Base-by-base conservation (phyloP, 2,797 vertebrate genomes). In the Liparis tanakae region DNA sequence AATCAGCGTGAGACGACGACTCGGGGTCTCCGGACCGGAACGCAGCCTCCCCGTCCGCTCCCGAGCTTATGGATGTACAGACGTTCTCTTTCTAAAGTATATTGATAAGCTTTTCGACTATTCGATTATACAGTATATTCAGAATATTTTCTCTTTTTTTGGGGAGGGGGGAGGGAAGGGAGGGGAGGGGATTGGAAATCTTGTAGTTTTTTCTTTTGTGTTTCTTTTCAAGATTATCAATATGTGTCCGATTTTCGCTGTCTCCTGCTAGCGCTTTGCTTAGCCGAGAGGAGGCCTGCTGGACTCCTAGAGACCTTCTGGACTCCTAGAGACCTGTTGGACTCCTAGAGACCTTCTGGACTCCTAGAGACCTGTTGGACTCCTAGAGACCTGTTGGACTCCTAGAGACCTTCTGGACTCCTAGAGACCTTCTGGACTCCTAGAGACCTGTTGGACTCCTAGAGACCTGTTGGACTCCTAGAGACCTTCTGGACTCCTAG, bases 41-140 rank as follows among this genome's bases (percentile, higher is more conserved):
- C 22, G 64, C 33, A 53, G 79, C 75, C 64, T 71, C 77, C 86
- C 82, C 87, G 78, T 87, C 77, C 79, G 5, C 65, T 80, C 89
- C 85, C 55, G 67, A 70, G 78, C 80, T 82, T 86, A 83, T 88
- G 83, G 86, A 87, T 90, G 86, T 90, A 84, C 10, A 70, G 85
- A 81, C 89, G 72, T 87, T 76, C 66, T 85, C 44, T 67, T 53
- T 84, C 72, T 79, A 56, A 87, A 76, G 84, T 91, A 86, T 90
- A 87, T 83, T 68, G 64, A 92, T 87, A 92, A 91, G 92, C 92
- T 94, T 30, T 89, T 88, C 81, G 73, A 89, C 81, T 88, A 65
- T 84, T 84, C 81, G 88, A 65, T 84, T 84, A 87, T 88, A 79
- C 72, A 83, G 76, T 89, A 83, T 88, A 87, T 83, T 72, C 78